These are phyloP conservation scores for Mellilla xanthometata DNA, from an alignment of 2,888 invertebrate species.

Conservation along the genomic window DNA sequence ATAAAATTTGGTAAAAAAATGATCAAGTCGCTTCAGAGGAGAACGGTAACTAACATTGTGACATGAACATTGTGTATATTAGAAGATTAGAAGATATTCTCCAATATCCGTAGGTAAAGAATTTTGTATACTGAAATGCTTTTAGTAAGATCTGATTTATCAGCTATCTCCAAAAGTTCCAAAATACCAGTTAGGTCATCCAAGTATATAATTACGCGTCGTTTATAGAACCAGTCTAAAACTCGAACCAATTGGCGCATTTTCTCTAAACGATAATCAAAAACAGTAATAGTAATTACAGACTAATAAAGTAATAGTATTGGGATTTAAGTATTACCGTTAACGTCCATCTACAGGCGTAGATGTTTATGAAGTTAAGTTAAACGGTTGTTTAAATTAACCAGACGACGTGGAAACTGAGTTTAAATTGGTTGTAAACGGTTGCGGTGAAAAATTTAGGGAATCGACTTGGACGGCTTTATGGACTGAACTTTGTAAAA, in stretches of 20 bases:
- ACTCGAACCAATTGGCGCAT: slow-evolving; percentile 7
- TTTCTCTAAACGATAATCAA: slow-evolving; percentile 8
- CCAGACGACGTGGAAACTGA: slow-evolving; percentile 4
- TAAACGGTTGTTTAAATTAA: slow-evolving; percentile 13
- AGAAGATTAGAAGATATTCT: too few species aligned
- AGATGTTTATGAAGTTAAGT: slow-evolving; percentile 3
- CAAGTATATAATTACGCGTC: neutral
- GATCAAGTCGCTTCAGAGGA: too few species aligned
- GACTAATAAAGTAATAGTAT: slow-evolving; percentile 14
- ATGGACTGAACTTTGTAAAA: too few species aligned
- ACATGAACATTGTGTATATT: too few species aligned
- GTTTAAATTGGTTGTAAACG: neutral
- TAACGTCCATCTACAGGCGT: slow-evolving; percentile 9
- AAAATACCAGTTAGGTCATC: too few species aligned
- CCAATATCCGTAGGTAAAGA: too few species aligned
- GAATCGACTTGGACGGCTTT: neutral
- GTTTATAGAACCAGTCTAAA: slow-evolving; percentile 10
- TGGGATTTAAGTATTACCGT: slow-evolving; percentile 8
- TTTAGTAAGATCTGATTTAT: too few species aligned
- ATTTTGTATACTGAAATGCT: too few species aligned
- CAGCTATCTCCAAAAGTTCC: too few species aligned
- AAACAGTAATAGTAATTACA: slow-evolving; percentile 11
- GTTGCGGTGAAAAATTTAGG: neutral
- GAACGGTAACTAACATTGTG: too few species aligned
- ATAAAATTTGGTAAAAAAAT: too few species aligned